Evolutionary conservation across 1,140 invertebrate genomes (phyloP).

Genomic region (Brachionus rubens): DNA sequence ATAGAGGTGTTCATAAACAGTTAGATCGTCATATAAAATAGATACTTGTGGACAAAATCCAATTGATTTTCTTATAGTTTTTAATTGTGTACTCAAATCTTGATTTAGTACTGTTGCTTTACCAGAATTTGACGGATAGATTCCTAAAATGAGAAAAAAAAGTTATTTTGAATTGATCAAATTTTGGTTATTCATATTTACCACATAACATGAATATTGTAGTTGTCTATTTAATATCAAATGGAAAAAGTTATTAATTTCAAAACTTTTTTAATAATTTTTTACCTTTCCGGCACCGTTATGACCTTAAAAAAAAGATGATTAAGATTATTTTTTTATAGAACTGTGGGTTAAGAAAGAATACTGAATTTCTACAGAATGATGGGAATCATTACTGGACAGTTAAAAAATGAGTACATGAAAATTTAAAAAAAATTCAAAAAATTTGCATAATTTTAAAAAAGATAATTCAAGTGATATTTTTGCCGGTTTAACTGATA

Average conservation of each 20-base stretch:
- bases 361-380: no score
- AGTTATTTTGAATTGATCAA: not conserved
- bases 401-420: no score
- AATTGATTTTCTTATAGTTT: slow-evolving; percentile 65
- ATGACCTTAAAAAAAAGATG: slow-evolving; percentile 54
- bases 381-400: no score
- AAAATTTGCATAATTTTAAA: no score
- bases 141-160: slow-evolving; percentile 65
- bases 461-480: no score
- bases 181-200: not conserved
- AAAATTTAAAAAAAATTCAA: no score
- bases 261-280: not conserved
- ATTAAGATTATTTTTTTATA: no score
- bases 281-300: slow-evolving; percentile 72
- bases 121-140: slow-evolving; percentile 70
- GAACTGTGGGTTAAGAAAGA: no score
- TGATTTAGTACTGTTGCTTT: slow-evolving; percentile 69
- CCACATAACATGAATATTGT: slow-evolving; percentile 29
- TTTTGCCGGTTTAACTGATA: no score
- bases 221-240: slow-evolving; percentile 41
- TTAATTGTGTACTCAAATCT: slow-evolving; percentile 64
- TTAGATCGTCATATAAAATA: slow-evolving; percentile 82
- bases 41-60: slow-evolving; percentile 92
- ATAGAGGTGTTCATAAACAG: slow-evolving; percentile 81
- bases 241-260: no score